phyloP scores from a whole-genome alignment of 2,888 invertebrate genomes.

The Zelleria hepariella region DNA sequence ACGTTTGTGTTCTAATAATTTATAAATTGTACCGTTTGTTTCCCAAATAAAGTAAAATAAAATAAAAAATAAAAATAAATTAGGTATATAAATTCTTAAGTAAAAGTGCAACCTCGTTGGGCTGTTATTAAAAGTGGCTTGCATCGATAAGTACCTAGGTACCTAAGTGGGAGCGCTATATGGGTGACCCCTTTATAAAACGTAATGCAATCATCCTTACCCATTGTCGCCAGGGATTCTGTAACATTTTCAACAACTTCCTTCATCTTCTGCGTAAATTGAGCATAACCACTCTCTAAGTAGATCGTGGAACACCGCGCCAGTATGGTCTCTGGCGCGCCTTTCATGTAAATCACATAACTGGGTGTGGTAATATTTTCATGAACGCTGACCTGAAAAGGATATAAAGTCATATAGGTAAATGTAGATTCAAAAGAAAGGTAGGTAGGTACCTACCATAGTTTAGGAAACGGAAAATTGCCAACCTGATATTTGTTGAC shows the following conservation, averaged over 20 bases:
- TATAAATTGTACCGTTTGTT: neutral
- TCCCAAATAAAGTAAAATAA: neutral
- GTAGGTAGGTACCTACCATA: neutral
- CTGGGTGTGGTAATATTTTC: constrained; percentile 83
- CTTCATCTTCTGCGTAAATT: constrained; percentile 34
- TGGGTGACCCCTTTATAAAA: too few species aligned
- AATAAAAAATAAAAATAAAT: neutral
- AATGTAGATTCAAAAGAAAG: neutral
- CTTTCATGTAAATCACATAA: constrained; percentile 93
- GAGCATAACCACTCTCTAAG: constrained; percentile 81
- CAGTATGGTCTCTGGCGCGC: constrained; percentile 94
- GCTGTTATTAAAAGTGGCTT: too few species aligned
- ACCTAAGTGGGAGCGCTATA: too few species aligned
- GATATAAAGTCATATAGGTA: neutral
- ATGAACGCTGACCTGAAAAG: constrained; percentile 76
- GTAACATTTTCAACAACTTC: constrained; percentile 31
- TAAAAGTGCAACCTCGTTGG: too few species aligned
- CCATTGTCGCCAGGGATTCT: constrained; percentile 47
- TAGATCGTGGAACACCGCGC: constrained; percentile 87
- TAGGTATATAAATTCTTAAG: too few species aligned
- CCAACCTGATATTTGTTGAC: constrained; percentile 89
- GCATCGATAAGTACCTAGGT: too few species aligned
- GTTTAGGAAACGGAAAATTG: neutral
- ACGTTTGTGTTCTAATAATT: too few species aligned
- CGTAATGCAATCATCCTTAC: constrained; percentile 25